Base-by-base conservation (phyloP, 2,113 vertebrate species). In the Polyodon spathula region DNA sequence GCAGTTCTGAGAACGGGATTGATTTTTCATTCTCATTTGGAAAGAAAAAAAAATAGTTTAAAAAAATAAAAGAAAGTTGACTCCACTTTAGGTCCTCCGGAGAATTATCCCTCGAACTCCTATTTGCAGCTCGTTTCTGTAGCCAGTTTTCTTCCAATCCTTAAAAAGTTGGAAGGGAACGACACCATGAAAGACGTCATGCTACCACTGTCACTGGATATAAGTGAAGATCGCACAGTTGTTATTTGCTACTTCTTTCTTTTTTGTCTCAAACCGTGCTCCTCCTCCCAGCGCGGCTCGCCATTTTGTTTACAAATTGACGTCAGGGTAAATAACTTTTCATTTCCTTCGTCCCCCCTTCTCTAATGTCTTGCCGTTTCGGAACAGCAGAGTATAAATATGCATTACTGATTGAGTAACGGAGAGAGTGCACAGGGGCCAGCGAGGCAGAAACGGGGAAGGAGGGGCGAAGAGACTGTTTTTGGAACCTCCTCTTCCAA, bases 241-340 rank as follows among this genome's bases (percentile, higher is more conserved):
- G n/a, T n/a, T n/a, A 55, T 38, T 55, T 55, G 43, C 48, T 62
- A 57, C 54, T 48, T 48, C 56, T 48, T 73, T 54, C 50, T 40
- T 53, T 48, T 54, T 12, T 40, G 8, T 53, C 54, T 16, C 43
- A 55, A 27, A 11, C 39, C 27, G 40, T 40, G 44, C 54, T 50
- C 40, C 54, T 50, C 54, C 54, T 69, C 63, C 65, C 62, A 64
- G 50, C 50, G 50, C 48, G 43, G 65, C 69, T 75, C 77, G 77
- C 74, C 75, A 79, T 77, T 68, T 79, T 75, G 65, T 75, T 72
- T 69, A 71, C 69, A 69, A 40, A 66, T 66, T 65, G 61, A 65
- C 64, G 58, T 44, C 60, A 59, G 63, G 39, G 37, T 61, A 53
- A 71, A 74, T 56, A 72, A 74, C 64, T 74, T 67, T 67, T 48